Evolutionary conservation across 2,888 invertebrate genomes (phyloP).

Genomic region (Apodemia duryi): DNA sequence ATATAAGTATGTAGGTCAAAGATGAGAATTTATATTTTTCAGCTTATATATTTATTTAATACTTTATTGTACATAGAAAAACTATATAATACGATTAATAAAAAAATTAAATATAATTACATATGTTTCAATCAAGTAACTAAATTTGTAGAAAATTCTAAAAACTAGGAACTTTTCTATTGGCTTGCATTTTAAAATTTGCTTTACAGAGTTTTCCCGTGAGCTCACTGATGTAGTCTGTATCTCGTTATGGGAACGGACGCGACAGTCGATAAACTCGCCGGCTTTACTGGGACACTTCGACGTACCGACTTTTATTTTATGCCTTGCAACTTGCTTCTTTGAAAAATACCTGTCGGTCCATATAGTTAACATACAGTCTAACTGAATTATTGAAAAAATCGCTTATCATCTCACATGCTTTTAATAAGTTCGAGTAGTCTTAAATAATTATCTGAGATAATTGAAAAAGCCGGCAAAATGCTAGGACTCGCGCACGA

Average conservation of each 20-base stretch:
- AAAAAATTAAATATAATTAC: too few species aligned
- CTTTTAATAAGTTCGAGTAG: neutral
- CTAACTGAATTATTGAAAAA: neutral
- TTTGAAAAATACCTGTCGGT: neutral
- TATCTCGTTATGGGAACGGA: slow-evolving; percentile 28
- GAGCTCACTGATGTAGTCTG: slow-evolving; percentile 19
- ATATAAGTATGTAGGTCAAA: too few species aligned
- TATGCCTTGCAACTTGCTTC: slow-evolving; percentile 15
- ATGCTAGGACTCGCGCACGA: too few species aligned
- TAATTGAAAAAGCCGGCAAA: too few species aligned
- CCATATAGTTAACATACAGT: neutral
- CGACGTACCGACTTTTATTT: slow-evolving; percentile 17
- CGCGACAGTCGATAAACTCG: slow-evolving; percentile 25
- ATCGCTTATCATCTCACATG: neutral
- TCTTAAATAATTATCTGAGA: too few species aligned
- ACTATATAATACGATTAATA: too few species aligned
- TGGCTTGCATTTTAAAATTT: slow-evolving; percentile 25
- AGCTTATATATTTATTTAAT: too few species aligned
- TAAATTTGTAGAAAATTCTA: slow-evolving; percentile 2
- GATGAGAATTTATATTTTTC: too few species aligned
- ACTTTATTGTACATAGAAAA: too few species aligned
- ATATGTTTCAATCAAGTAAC: neutral
- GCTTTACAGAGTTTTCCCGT: slow-evolving; percentile 23
- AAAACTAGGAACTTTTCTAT: slow-evolving; percentile 16
- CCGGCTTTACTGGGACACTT: slow-evolving; percentile 14